Conservation (phyloP, 2,888 invertebrate genomes). For the Cryptocephalus primarius region DNA sequence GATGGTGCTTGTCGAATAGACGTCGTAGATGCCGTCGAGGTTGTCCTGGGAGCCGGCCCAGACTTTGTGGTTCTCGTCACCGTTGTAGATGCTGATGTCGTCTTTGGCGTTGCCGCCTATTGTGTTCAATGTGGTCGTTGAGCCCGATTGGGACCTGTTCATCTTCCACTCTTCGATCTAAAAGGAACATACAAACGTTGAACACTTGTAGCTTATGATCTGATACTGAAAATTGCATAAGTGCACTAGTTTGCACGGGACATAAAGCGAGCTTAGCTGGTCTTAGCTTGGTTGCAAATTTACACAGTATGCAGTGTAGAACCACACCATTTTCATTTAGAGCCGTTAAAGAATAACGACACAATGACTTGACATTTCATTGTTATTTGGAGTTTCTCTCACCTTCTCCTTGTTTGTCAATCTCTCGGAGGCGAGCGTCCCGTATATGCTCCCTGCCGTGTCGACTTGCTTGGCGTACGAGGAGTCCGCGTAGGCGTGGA, state of each 20-base stretch:
- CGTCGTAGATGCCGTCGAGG: constrained; percentile 61
- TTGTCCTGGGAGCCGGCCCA: constrained; percentile 78
- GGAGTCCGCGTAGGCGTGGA: constrained; percentile 94
- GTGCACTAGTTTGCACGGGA: no score
- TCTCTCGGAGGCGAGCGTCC: constrained; percentile 32
- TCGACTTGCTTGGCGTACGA: constrained; percentile 80
- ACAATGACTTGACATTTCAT: no score
- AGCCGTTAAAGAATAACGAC: no score
- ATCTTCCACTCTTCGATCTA: constrained; percentile 47
- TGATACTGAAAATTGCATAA: no score
- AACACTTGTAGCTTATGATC: no score
- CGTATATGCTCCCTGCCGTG: constrained; percentile 41
- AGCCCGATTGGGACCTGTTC: constrained; percentile 43
- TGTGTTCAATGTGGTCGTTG: constrained; percentile 50
- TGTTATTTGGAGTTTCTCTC: constrained; percentile 4
- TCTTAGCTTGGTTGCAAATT: no score
- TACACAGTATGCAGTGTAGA: no score
- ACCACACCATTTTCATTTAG: no score
- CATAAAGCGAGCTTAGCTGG: no score
- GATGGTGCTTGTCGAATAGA: constrained; percentile 47
- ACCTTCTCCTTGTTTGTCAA: constrained; percentile 35
- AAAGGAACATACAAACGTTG: not conserved
- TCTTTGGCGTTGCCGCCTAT: constrained; percentile 51
- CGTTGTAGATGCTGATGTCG: constrained; percentile 76
- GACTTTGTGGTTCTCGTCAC: constrained; percentile 86